Base-by-base conservation (phyloP, 1,140 invertebrate species). In the Conus betulinus region DNA sequence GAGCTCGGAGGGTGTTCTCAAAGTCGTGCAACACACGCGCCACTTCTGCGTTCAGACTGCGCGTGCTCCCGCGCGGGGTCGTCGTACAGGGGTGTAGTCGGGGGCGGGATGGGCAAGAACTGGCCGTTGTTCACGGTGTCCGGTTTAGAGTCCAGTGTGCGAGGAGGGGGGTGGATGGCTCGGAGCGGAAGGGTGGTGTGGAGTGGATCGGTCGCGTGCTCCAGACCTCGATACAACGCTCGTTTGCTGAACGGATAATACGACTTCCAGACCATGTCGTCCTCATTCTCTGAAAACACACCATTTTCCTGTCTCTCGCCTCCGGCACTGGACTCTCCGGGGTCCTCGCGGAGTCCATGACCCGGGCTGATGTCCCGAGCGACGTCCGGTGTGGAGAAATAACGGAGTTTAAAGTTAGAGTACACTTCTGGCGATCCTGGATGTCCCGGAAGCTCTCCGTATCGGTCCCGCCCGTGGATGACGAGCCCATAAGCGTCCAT, bases 401-500 rank as follows among this genome's bases (percentile, higher is more conserved):
- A 87, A 4, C 52, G 15, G 5, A 87, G 71, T 20, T 87, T 87
- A 39, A 71, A 87, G 85, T 87, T 87, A 17, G 85, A 87, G 74
- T 87, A 87, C 39, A 79, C 25, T 5, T 25, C 52, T 11, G 23
- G 52, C 10, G 82, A 53, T 11, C 52, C 52, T n/a, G 84, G 63
- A 11, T 63, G 8, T 57, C 52, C 55, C 57, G 20, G n/a, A 3
- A 39, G 63, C 10, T 15, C 57, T 60, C 57, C 57, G 57, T 11
- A 15, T 60, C 57, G 57, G 5, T 87, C 52, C 20, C 10, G 71
- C 53, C 85, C 25, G 52, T 87, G 85, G 53, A 87, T 57, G 39
- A 87, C 85, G 52, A 87, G 25, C 5, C 85, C 85, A 20, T 87
- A 87, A 57, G 85, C 85, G 53, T 87, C 85, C 85, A 87, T 53